Evolutionary conservation across 2,888 invertebrate species (phyloP).

Genomic region (Hecatera dysodea): DNA sequence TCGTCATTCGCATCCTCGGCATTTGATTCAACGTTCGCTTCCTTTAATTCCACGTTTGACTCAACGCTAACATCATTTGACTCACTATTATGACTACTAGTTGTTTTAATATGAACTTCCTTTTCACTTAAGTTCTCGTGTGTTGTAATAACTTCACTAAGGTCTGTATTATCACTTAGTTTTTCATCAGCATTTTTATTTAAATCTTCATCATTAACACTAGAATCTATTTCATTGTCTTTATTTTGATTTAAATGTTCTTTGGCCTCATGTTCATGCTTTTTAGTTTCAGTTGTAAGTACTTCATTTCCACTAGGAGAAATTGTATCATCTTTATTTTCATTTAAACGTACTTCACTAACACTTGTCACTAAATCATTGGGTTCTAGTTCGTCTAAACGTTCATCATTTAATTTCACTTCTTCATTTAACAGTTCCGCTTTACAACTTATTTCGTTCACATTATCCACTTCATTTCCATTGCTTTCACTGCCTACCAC

Average conservation of each 20-base stretch:
- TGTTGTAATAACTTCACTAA: constrained; percentile 17
- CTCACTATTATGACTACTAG: constrained; percentile 53
- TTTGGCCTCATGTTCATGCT: constrained; percentile 1
- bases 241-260: constrained; percentile 29
- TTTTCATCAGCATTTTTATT: constrained; percentile 25
- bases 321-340: constrained; percentile 24
- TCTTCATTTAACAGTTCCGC: constrained; percentile 51
- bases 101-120: constrained; percentile 43
- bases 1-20: constrained; percentile 48
- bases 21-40: constrained; percentile 50
- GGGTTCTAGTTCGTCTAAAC: constrained; percentile 16
- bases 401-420: constrained; percentile 34
- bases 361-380: constrained; percentile 18
- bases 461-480: constrained; percentile 24
- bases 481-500: constrained; percentile 46
- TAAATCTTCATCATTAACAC: constrained; percentile 31
- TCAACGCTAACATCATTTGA: constrained; percentile 64
- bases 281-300: constrained; percentile 28
- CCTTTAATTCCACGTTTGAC: constrained; percentile 50
- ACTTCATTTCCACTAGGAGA: constrained; percentile 21
- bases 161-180: constrained; percentile 12
- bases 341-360: constrained; percentile 34
- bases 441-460: constrained; percentile 50
- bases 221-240: constrained; percentile 11
- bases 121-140: constrained; percentile 36